Base-by-base conservation (phyloP, 2,888 invertebrate genomes). In the Laothoe populi region DNA sequence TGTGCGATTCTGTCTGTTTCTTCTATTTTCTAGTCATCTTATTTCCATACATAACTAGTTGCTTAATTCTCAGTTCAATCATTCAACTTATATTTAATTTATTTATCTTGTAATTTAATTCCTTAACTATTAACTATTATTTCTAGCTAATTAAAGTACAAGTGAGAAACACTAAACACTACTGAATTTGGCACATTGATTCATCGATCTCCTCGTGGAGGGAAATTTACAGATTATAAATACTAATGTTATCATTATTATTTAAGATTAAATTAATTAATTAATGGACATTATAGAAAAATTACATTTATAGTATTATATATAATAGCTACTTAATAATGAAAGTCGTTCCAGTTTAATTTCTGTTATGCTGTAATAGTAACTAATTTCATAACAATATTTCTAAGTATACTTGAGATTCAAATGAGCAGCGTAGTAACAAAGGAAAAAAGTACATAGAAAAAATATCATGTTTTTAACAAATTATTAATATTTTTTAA, bases 101-200 rank as follows among this genome's bases (percentile, higher is more conserved):
- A 19, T 16, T 16, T 16, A 42, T 16, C 1, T 19, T 19, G 19
- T 44, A 8, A 44, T 44, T 19, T 8, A 19, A 16, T 42, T 42
- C 7, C 42, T 19, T 44, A 44, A 8, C 19, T 44, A 44, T 7
- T 44, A 8, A 7, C 7, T 44, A 44, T n/a, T n/a, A n/a, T 44
- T 44, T 42, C 8, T 42, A 40, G n/a, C 40, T 40, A 16, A 11
- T 46, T 23, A 13, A 10, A 46, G 19, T 23, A 46, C 11, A 53
- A 19, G 31, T 53, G 19, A 57, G 57, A 64, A 57, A 53, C 62
- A 67, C 63, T 65, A 64, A 57, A 53, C 62, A 67, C 63, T 65
- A 62, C 35, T 46, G 38, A 24, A 78, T 86, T 87, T 87, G 87
- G 86, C 86, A 86, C 86, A 73, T 82, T 65, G 76, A 83, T 82